Conservation (phyloP, 1,140 invertebrate genomes). For the Mycetomoellerius zeteki region DNA sequence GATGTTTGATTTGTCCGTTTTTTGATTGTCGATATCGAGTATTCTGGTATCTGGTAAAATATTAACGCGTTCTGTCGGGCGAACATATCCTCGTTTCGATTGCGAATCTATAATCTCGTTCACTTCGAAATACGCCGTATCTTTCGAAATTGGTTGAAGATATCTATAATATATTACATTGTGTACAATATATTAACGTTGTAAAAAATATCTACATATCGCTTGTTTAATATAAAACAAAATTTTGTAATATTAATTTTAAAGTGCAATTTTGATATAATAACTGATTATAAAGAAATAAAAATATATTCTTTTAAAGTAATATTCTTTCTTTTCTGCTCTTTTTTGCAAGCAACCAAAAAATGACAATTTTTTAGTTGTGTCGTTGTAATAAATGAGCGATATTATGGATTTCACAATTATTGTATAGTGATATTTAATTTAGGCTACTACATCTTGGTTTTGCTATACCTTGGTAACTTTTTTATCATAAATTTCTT, state of each 20-base stretch:
- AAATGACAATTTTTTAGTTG: too few species aligned
- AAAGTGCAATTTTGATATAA: too few species aligned
- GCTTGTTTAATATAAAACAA: too few species aligned
- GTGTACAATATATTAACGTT: background rate
- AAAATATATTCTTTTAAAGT: too few species aligned
- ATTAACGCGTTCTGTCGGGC: conserved; percentile 55
- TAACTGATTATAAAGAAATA: too few species aligned
- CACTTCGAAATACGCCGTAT: conserved; percentile 74
- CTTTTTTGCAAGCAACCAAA: too few species aligned
- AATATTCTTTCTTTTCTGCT: too few species aligned
- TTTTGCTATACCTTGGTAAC: conserved; percentile 67
- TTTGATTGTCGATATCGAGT: conserved; percentile 15
- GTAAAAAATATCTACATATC: background rate
- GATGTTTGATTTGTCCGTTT: conserved; percentile 57
- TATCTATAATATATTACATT: conserved; percentile 55
- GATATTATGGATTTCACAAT: background rate
- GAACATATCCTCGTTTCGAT: conserved; percentile 8
- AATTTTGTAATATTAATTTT: too few species aligned
- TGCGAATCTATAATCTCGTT: conserved; percentile 70
- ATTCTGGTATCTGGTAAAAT: conserved; percentile 57
- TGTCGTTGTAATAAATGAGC: too few species aligned
- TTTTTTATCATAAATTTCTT: conserved; percentile 62
- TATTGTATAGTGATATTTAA: background rate
- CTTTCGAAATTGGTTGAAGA: conserved; percentile 61
- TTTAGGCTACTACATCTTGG: background rate